Evolutionary conservation across 2,113 vertebrate species (phyloP).

Genomic region (Spea multiplicata): DNA sequence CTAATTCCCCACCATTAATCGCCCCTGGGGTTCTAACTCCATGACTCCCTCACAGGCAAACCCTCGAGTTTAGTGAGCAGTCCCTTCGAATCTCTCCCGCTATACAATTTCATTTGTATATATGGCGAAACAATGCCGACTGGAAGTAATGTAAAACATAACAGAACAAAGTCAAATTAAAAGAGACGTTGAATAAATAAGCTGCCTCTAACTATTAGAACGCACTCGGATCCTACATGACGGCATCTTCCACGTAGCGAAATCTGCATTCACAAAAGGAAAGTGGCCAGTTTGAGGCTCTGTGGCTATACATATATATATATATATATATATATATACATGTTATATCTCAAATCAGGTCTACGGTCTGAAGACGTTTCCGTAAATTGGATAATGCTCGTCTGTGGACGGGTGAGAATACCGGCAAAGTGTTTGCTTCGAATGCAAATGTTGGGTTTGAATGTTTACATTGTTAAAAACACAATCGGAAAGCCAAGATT

Average conservation of each 20-base stretch:
- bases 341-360: not conserved
- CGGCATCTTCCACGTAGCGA: not conserved
- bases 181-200: conserved; percentile 21
- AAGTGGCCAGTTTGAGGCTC: not conserved
- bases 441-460: not conserved
- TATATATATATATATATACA: too few relatives aligned
- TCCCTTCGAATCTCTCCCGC: too few relatives aligned
- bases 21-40: too few relatives aligned
- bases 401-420: conserved; percentile 5
- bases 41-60: too few relatives aligned
- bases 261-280: not conserved
- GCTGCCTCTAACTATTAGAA: conserved; percentile 8
- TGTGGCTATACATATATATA: too few relatives aligned
- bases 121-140: not conserved
- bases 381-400: not conserved
- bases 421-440: not conserved
- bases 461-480: conserved; percentile 23
- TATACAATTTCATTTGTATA: not conserved
- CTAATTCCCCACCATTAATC: too few relatives aligned
- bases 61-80: too few relatives aligned
- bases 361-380: not conserved
- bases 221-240: not conserved
- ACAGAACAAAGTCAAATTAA: not conserved
- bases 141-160: conserved; percentile 6
- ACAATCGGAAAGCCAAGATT: conserved; percentile 23